Evolutionary conservation across 2,797 vertebrate genomes (phyloP), one percentile per base, ranked within the genome.

Genomic region (Falco columbarius): DNA sequence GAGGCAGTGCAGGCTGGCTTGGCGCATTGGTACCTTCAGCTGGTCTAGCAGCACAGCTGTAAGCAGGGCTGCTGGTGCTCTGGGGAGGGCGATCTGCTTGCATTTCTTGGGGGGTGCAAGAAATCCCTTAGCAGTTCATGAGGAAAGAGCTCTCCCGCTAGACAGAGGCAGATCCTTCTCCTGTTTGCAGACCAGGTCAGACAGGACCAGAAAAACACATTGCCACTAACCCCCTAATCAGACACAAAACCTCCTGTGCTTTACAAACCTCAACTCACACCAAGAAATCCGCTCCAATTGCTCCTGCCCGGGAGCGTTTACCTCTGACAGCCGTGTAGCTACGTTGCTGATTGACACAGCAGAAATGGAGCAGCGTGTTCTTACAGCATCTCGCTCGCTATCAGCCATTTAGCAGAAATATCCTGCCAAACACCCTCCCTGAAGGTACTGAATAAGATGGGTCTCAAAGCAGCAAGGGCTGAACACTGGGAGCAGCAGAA

Each of bases 271-370:
- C 51, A 44, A 2, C 73, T 79, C 52, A 7, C 56, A 44, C 52
- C 68, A 73, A 49, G 75, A 89, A 85, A 65, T 62, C 71, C 36
- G 71, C 34, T 71, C 10, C 5, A 20, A 1, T 21, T 3, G 4
- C 83, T 66, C 36, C 67, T 21, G 40, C 65, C 59, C 7, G 32
- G 56, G 68, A 88, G 65, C 0, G 1, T 59, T 87, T 71, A 38
- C 44, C 63, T 58, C 40, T 63, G 84, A 19, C 56, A 67, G 27
- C 29, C 18, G 3, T 14, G 54, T 46, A 11, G 70, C 83, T 83
- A 34, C 72, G 80, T 86, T 90, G 82, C 76, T 91, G 86, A 95
- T 73, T 63, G 93, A 70, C 67, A 36, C 77, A 87, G 76, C 93
- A 89, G 81, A 94, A 82, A 58, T 54, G 6, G 89, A 92, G 86